phyloP scores from a whole-genome alignment of 2,888 invertebrate genomes.

The Notodonta dromedarius region DNA sequence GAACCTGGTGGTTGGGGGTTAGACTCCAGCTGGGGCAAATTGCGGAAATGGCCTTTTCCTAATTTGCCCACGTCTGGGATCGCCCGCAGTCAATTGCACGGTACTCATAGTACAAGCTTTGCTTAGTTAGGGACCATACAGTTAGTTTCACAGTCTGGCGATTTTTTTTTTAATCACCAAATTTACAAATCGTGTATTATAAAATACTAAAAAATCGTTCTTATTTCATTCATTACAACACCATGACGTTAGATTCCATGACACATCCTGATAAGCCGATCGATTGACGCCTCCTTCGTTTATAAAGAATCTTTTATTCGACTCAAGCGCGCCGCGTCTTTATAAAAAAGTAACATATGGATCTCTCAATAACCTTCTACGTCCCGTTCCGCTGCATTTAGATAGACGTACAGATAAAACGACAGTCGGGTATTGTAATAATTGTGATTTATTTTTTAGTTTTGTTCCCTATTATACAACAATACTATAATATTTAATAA shows the following conservation, averaged over 20 bases:
- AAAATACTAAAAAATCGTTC: too few species aligned
- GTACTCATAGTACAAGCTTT: too few species aligned
- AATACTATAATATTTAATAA: not conserved
- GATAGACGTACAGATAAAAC: slow-evolving; percentile 69
- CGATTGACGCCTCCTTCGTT: slow-evolving; percentile 44
- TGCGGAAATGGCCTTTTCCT: too few species aligned
- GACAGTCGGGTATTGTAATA: slow-evolving; percentile 70
- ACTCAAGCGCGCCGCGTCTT: slow-evolving; percentile 33
- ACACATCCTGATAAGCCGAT: slow-evolving; percentile 30
- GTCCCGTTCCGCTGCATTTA: slow-evolving; percentile 66
- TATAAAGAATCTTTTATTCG: slow-evolving; percentile 40
- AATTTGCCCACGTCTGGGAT: too few species aligned
- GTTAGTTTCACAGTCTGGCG: too few species aligned
- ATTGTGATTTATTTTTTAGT: slow-evolving; percentile 65
- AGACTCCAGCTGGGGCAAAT: too few species aligned
- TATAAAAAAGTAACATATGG: slow-evolving; percentile 53
- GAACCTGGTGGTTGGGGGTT: too few species aligned
- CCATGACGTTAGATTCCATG: slow-evolving; percentile 28
- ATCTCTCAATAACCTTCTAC: slow-evolving; percentile 62
- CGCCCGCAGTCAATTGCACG: too few species aligned
- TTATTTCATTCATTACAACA: slow-evolving; percentile 14
- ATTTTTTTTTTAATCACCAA: too few species aligned
- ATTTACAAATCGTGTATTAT: too few species aligned
- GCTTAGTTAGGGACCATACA: too few species aligned
- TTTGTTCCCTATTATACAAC: slow-evolving; percentile 25